A percentile compares a stretch with the other conserved stretches of the same genome.
These are phyloP conservation scores for Benitochromis conjunctus DNA, from an alignment of 2,113 vertebrate species.

Conservation along the genomic window DNA sequence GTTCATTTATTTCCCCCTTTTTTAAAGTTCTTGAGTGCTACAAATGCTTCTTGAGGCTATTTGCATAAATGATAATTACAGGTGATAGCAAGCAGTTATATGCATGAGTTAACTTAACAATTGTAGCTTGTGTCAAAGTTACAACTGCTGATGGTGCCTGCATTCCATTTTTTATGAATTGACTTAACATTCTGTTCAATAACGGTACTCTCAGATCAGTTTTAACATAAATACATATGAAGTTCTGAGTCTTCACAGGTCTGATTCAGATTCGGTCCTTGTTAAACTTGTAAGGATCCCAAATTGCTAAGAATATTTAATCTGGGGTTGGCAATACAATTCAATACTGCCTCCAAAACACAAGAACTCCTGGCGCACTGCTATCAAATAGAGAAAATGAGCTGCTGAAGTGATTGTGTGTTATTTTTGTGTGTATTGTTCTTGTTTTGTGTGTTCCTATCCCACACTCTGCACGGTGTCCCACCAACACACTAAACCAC, in stretches of 20 bases:
- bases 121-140: neutral
- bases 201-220: neutral
- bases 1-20: neutral
- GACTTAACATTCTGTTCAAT: neutral
- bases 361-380: neutral
- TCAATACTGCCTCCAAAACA: neutral
- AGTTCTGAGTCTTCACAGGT: neutral
- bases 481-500: slow-evolving; percentile 5
- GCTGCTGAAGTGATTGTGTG: neutral
- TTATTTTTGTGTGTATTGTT: slow-evolving; percentile 5
- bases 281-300: neutral
- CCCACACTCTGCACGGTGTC: slow-evolving; percentile 12
- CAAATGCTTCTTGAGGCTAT: rapidly evolving
- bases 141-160: neutral
- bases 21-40: neutral
- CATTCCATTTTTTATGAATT: neutral
- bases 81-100: neutral
- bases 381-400: neutral
- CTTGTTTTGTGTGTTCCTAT: slow-evolving; percentile 23
- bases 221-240: neutral
- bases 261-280: neutral
- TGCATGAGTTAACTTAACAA: neutral
- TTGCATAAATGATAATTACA: neutral
- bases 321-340: neutral
- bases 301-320: neutral